phyloP scores from a whole-genome alignment of 2,797 vertebrate species.

The Petrocephalus sullivani region DNA sequence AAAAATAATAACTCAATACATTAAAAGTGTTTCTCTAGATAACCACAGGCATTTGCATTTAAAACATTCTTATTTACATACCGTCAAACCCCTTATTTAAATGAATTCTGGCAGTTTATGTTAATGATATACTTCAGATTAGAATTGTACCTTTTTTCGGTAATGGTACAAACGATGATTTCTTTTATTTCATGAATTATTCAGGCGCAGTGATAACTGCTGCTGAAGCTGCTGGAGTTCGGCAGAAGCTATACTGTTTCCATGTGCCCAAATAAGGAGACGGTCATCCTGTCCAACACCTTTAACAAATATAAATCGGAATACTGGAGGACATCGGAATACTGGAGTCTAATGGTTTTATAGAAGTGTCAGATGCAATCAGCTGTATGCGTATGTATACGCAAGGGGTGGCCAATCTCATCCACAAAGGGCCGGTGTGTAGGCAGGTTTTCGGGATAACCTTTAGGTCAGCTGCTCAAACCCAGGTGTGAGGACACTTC shows the following conservation, averaged over 20 bases:
- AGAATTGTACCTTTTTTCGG: neutral
- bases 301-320: neutral
- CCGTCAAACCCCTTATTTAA: neutral
- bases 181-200: slow-evolving; percentile 1
- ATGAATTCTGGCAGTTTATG: neutral
- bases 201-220: neutral
- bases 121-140: neutral
- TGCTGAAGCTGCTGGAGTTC: neutral
- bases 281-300: neutral
- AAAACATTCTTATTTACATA: slow-evolving; percentile 12
- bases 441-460: too few species aligned
- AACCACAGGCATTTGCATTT: neutral
- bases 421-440: too few species aligned
- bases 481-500: too few species aligned
- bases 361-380: neutral
- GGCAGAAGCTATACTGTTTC: neutral
- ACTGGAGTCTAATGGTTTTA: neutral
- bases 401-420: neutral
- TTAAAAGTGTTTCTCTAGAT: neutral
- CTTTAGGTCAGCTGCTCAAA: too few species aligned
- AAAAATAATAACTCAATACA: slow-evolving; percentile 4
- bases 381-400: neutral
- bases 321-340: neutral
- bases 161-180: neutral
- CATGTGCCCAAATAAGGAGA: neutral